phyloP scores from a whole-genome alignment of 2,797 vertebrate genomes.

The Myioborus melanocephalus region DNA sequence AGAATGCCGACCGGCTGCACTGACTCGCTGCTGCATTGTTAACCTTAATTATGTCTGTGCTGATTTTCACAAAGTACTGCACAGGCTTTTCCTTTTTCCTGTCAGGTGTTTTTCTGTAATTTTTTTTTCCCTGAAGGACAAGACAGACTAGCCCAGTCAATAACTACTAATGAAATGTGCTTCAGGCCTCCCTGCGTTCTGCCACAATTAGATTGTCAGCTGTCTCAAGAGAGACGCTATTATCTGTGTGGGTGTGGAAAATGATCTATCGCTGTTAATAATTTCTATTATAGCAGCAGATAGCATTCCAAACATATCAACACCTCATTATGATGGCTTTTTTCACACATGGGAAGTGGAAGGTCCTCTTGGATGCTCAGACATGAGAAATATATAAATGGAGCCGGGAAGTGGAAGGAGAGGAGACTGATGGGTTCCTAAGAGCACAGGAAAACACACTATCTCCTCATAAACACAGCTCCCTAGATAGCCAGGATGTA shows the following conservation, averaged over 20 bases:
- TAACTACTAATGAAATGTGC: slow-evolving; percentile 17
- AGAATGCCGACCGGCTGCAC: neutral
- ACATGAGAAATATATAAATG: neutral
- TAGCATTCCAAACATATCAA: neutral
- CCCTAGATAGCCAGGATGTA: neutral
- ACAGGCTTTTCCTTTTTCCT: slow-evolving; percentile 62
- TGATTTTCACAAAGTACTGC: slow-evolving; percentile 18
- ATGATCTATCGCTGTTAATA: slow-evolving; percentile 10
- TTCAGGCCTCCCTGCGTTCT: slow-evolving; percentile 1
- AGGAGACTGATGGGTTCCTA: neutral
- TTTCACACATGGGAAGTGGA: neutral
- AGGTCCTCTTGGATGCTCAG: neutral
- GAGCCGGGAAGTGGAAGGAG: neutral
- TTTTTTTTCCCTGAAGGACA: neutral
- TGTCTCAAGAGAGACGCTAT: neutral
- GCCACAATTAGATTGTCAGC: slow-evolving; percentile 26
- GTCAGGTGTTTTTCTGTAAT: slow-evolving; percentile 14
- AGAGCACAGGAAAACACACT: neutral
- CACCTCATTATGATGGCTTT: neutral
- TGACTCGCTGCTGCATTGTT: slow-evolving; percentile 28
- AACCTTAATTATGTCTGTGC: slow-evolving; percentile 31
- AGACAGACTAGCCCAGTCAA: neutral
- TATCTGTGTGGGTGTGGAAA: slow-evolving; percentile 4
- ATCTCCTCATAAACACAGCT: neutral
- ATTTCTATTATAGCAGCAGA: neutral